Evolutionary conservation across 92 coral and sea anemone species (phyloP).

Genomic region (Paragorgia papillata): DNA sequence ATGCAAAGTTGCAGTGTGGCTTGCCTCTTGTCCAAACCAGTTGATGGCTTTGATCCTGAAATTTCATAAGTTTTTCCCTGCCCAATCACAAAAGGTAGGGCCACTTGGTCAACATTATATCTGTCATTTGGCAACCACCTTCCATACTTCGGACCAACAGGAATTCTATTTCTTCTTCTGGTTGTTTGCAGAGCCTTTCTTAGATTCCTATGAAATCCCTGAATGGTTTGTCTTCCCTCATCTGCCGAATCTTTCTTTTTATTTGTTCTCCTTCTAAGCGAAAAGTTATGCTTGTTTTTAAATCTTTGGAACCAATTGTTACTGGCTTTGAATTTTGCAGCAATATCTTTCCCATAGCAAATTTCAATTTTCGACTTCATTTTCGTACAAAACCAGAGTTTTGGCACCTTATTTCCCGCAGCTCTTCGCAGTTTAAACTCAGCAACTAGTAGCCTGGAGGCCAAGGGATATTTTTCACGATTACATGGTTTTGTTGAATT

Average conservation of each 20-base stretch:
- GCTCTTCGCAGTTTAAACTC: conserved; percentile 49
- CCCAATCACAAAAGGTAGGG: conserved; percentile 51
- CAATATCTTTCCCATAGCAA: conserved; percentile 55
- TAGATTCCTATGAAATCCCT: conserved; percentile 41
- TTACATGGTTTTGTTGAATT: too few relatives aligned
- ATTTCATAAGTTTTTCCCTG: conserved; percentile 56
- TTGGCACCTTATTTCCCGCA: conserved; percentile 11
- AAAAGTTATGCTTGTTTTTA: conserved; percentile 35
- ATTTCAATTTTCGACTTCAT: too few relatives aligned
- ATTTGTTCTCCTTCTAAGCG: conserved; percentile 31
- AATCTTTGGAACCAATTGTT: too few relatives aligned
- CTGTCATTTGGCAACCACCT: conserved; percentile 48
- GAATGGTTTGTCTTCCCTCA: conserved; percentile 52
- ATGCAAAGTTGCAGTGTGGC: conserved; percentile 52
- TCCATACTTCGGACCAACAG: conserved; percentile 51
- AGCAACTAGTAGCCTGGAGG: conserved; percentile 25
- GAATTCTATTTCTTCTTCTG: conserved; percentile 36
- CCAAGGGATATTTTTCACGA: conserved; percentile 44
- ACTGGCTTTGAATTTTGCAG: conserved; percentile 31
- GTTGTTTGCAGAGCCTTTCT: conserved; percentile 46
- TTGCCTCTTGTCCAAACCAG: conserved; percentile 39
- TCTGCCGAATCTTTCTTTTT: conserved; percentile 49
- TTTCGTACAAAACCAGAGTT: conserved; percentile 28
- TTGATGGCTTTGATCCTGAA: conserved; percentile 56
- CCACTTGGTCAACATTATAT: conserved; percentile 52